phyloP scores from a whole-genome alignment of 2,888 invertebrate species.

The Caenorhabditis macrosperma region DNA sequence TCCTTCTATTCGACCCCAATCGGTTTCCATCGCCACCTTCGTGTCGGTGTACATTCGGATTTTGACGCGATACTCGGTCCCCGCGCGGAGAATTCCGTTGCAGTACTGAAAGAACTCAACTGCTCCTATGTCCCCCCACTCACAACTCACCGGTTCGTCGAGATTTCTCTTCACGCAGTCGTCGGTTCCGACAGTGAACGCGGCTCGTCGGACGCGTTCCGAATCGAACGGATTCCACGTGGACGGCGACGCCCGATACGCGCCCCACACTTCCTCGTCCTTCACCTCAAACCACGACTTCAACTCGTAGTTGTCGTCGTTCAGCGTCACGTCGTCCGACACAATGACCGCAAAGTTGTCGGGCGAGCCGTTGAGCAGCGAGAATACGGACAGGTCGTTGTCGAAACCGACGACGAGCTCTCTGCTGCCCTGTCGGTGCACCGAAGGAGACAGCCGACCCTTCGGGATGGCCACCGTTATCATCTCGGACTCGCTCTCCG shows the following conservation, averaged over 20 bases:
- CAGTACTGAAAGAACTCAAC: conserved; percentile 74
- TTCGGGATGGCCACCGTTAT: conserved; percentile 75
- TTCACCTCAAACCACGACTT: conserved; percentile 78
- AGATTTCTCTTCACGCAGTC: conserved; percentile 76
- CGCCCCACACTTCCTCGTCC: conserved; percentile 72
- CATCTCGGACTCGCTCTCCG: conserved; percentile 78
- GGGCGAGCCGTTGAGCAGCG: conserved; percentile 75
- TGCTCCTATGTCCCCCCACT: background rate
- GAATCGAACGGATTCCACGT: conserved; percentile 75
- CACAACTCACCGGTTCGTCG: conserved; percentile 72
- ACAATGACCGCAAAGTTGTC: conserved; percentile 79
- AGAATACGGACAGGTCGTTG: conserved; percentile 74
- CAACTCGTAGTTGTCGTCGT: conserved; percentile 77
- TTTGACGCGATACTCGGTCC: conserved; percentile 76
- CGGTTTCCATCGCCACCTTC: conserved; percentile 78
- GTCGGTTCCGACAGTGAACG: conserved; percentile 76
- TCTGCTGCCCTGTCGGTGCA: conserved; percentile 75
- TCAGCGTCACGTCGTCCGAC: conserved; percentile 72
- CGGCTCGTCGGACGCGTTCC: conserved; percentile 62
- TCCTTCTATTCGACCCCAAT: conserved; percentile 76
- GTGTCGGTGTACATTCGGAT: conserved; percentile 76
- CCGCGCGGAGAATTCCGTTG: conserved; percentile 76
- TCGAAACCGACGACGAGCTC: conserved; percentile 76
- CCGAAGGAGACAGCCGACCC: conserved; percentile 63
- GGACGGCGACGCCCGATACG: conserved; percentile 73